phyloP scores from a whole-genome alignment of 2,888 invertebrate species.

The Diadegma fenestrale region DNA sequence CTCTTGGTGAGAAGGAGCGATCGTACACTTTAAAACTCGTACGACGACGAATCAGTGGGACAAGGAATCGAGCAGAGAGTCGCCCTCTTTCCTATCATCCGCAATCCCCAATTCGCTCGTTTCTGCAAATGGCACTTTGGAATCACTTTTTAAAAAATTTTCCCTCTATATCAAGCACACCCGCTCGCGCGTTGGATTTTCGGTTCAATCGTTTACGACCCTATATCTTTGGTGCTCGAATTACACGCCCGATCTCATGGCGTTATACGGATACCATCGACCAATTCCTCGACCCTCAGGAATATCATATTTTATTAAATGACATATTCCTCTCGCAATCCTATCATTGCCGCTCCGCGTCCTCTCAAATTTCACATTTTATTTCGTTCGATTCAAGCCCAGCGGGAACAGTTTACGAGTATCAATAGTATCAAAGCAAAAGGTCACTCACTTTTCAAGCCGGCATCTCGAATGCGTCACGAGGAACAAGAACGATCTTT shows the following conservation, averaged over 20 bases:
- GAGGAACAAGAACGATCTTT: conserved; percentile 24
- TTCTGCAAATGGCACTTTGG: conserved; percentile 69
- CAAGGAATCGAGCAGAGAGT: conserved; percentile 42
- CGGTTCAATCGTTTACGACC: conserved; percentile 60
- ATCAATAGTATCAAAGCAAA: background rate
- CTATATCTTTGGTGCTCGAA: conserved; percentile 49
- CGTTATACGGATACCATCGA: conserved; percentile 23
- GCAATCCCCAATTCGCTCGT: conserved; percentile 65
- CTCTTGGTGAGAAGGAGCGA: conserved; percentile 56
- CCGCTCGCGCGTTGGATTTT: conserved; percentile 60
- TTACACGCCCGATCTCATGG: conserved; percentile 44
- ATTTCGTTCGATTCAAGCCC: background rate
- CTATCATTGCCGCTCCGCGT: background rate
- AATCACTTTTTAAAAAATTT: conserved; percentile 69
- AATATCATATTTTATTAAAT: conserved; percentile 38
- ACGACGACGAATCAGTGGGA: conserved; percentile 68
- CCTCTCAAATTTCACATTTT: background rate
- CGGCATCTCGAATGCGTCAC: background rate
- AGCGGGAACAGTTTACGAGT: background rate
- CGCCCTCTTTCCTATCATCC: conserved; percentile 33
- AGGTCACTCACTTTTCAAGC: background rate
- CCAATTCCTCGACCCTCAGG: background rate
- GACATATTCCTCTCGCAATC: conserved; percentile 1
- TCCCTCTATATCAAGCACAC: conserved; percentile 64
- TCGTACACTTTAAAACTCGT: conserved; percentile 70